A percentile compares a stretch with the other conserved stretches of the same genome.
Conservation (phyloP, 2,113 vertebrate genomes). For the Pontoporia blainvillei region DNA sequence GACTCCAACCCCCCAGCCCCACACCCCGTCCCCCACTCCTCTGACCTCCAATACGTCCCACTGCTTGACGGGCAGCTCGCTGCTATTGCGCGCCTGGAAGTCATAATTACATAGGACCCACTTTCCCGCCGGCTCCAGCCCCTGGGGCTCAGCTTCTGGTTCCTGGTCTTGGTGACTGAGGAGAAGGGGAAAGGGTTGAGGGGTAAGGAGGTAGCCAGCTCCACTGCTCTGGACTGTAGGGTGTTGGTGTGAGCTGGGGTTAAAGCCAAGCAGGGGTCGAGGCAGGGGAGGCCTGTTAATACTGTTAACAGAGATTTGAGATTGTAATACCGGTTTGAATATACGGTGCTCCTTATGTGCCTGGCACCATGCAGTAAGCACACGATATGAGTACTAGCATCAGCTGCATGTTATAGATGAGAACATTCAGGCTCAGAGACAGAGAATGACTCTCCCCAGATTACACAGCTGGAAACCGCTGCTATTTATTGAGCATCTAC, state of each 20-base stretch:
- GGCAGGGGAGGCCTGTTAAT: not conserved
- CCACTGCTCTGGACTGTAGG: not conserved
- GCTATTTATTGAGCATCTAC: not conserved
- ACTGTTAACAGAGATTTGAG: not conserved
- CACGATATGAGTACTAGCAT: too few relatives aligned
- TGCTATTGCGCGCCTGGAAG: conserved; percentile 92
- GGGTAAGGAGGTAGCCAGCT: not conserved
- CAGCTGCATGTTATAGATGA: not conserved
- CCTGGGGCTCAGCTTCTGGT: not conserved
- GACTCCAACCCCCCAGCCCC: too few relatives aligned
- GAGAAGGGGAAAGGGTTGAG: not conserved
- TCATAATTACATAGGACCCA: conserved; percentile 85
- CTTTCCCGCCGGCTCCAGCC: not conserved
- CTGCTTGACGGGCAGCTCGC: conserved; percentile 88
- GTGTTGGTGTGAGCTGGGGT: conserved; percentile 8
- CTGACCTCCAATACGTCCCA: conserved; percentile 86
- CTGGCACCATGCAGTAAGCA: not conserved
- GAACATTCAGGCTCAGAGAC: not conserved
- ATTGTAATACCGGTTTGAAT: not conserved
- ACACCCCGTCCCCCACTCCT: too few relatives aligned
- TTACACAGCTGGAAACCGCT: not conserved
- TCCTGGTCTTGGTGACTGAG: conserved; percentile 43
- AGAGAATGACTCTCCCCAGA: not conserved
- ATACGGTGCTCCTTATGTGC: not conserved
- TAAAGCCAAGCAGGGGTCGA: conserved; percentile 42